Base-by-base conservation (phyloP, 2,113 vertebrate species). In the Odontesthes bonariensis region DNA sequence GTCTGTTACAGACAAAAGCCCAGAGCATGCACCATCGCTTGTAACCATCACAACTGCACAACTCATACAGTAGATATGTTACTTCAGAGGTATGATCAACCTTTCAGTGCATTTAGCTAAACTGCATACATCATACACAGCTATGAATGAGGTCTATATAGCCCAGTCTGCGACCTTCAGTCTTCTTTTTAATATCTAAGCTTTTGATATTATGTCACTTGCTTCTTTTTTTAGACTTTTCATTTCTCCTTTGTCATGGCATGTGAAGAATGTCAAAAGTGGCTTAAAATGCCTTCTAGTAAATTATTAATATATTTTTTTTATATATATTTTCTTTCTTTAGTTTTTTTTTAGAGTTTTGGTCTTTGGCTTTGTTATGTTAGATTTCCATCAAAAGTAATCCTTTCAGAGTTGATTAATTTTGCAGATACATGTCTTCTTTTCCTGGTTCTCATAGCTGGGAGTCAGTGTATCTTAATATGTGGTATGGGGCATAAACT, bases 291-390 rank as follows among this genome's bases (percentile, higher is more conserved):
- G 69, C 38, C 49, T 74, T 22, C 13, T 17, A 12, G 6, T 85
- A 31, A 77, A 88, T 86, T 83, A 91, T 90, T 87, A 64, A 88
- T 72, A 2, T 59, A 31, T 57, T 64, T 82, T 69, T 32, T 79
- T 42, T 68, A 8, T 42, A 27, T 2, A 27, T 27, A 27, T 27
- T 27, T 27, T 27, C 27, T 27, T 27, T 27, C 27, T 27, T 27
- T 27, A 27, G 27, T 27, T 27, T 27, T 47, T 27, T 27, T 27
- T 47, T 33, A 74, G 69, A 82, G 69, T 86, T 86, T 83, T 55
- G 52, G 57, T 69, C 65, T 67, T 35, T 63, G 82, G 49, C 58
- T 86, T 85, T 82, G 79, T 80, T 87, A 70, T 81, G 67, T 82
- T 84, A 46, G 69, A 73, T 86, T 84, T 72, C 46, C 83, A 40